phyloP scores from a whole-genome alignment of 1,140 invertebrate genomes.

The Drosophila oshimai region DNA sequence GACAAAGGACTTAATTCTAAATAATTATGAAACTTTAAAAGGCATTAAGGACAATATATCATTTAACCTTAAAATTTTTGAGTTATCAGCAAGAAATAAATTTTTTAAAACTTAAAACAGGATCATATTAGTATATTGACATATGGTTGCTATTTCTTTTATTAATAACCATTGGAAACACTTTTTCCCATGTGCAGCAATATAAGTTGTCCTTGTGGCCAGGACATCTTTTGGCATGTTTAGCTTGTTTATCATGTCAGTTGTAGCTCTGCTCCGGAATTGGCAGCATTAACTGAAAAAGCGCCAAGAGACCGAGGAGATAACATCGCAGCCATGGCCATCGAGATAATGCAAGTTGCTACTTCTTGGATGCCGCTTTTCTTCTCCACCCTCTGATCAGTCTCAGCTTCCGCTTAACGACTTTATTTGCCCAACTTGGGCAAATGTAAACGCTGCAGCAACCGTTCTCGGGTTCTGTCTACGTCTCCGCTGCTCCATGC shows the following conservation, averaged over 20 bases:
- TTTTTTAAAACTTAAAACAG: no score
- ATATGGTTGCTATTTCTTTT: no score
- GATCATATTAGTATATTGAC: no score
- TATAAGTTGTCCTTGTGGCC: constrained; percentile 1
- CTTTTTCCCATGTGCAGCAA: not conserved
- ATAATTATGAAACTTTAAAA: no score
- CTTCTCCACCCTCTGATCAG: constrained; percentile 11
- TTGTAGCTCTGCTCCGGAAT: constrained; percentile 56
- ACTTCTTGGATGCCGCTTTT: constrained; percentile 20
- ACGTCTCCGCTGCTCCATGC: constrained; percentile 18
- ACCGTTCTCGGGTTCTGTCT: constrained; percentile 6
- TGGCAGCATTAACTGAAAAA: constrained; percentile 67
- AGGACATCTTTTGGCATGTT: constrained; percentile 28
- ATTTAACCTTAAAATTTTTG: no score
- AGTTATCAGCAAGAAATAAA: no score
- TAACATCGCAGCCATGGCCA: constrained; percentile 29
- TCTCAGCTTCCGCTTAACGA: constrained; percentile 55
- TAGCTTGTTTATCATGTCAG: constrained; percentile 75
- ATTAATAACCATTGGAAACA: not conserved
- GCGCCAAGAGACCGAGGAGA: constrained; percentile 20
- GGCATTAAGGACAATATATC: no score
- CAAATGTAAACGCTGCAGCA: constrained; percentile 60
- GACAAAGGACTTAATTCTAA: no score
- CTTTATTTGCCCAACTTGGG: constrained; percentile 72
- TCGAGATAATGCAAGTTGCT: constrained; percentile 43